Conservation (phyloP, 2,888 invertebrate species). For the Drosophila suboccidentalis region DNA sequence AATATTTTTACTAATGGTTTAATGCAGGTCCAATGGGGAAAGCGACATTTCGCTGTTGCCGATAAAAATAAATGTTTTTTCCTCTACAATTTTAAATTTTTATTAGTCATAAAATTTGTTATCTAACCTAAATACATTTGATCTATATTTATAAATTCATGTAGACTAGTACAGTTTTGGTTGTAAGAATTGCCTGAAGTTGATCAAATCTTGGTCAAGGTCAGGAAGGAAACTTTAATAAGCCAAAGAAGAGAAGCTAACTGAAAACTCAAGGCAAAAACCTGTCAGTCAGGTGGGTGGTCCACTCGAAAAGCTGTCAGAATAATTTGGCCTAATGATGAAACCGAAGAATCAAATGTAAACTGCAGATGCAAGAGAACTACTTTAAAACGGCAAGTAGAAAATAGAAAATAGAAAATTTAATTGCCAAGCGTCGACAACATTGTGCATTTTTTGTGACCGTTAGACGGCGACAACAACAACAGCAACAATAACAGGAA, state of each 20-base stretch:
- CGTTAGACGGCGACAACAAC: slow-evolving; percentile 40
- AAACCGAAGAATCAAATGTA: not conserved
- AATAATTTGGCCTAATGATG: not conserved
- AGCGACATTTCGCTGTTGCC: no score
- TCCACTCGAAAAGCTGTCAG: not conserved
- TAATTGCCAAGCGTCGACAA: slow-evolving; percentile 48
- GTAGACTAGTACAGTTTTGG: no score
- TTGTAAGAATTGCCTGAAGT: no score
- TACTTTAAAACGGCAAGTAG: slow-evolving; percentile 4
- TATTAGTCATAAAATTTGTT: no score
- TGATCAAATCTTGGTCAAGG: slow-evolving; percentile 61
- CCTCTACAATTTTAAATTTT: no score
- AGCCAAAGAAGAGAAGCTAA: not conserved
- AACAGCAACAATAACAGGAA: not conserved
- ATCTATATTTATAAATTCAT: no score
- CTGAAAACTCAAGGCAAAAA: not conserved
- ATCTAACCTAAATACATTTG: no score
- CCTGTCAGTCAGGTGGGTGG: not conserved
- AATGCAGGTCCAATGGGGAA: no score
- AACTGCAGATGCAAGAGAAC: slow-evolving; percentile 1
- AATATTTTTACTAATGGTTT: no score
- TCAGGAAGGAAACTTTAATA: slow-evolving; percentile 33
- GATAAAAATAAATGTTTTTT: no score
- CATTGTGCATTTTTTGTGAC: slow-evolving; percentile 54
- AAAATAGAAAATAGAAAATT: slow-evolving; percentile 43